These are phyloP conservation scores for Drosophila nannoptera DNA, from an alignment of 1,140 invertebrate genomes.

Conservation along the genomic window DNA sequence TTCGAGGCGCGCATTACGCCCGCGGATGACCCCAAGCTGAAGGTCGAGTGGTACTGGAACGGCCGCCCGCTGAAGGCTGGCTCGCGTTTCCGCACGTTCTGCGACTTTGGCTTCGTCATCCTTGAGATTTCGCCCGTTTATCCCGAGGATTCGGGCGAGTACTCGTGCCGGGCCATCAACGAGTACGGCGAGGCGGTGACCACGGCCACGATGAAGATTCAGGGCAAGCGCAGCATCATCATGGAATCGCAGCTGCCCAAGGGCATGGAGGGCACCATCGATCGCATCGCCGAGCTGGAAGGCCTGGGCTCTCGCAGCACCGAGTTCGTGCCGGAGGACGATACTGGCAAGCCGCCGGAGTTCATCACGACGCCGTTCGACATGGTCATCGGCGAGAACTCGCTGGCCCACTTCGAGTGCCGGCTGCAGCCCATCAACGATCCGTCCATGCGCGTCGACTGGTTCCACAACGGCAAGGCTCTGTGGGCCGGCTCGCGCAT, in stretches of 20 bases:
- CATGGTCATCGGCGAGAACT: slow-evolving; percentile 91
- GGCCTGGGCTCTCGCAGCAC: slow-evolving; percentile 85
- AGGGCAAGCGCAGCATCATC: slow-evolving; percentile 94
- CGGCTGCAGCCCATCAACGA: slow-evolving; percentile 93
- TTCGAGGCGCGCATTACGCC: slow-evolving; percentile 96
- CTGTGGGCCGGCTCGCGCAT: slow-evolving; percentile 91
- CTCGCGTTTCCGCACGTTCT: slow-evolving; percentile 95
- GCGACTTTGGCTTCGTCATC: slow-evolving; percentile 96
- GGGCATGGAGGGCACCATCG: slow-evolving; percentile 95
- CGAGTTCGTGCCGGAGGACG: slow-evolving; percentile 84
- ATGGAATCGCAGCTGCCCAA: slow-evolving; percentile 94
- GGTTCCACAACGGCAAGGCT: slow-evolving; percentile 97
- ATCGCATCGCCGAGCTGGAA: slow-evolving; percentile 95
- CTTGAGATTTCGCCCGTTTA: slow-evolving; percentile 96
- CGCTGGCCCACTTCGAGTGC: slow-evolving; percentile 95
- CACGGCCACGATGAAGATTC: slow-evolving; percentile 93
- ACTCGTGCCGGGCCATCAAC: slow-evolving; percentile 93
- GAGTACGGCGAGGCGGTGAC: slow-evolving; percentile 96
- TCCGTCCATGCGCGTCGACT: slow-evolving; percentile 95
- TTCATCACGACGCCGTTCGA: slow-evolving; percentile 94
- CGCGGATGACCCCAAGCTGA: slow-evolving; percentile 95
- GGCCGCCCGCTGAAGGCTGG: slow-evolving; percentile 93
- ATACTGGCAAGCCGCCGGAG: slow-evolving; percentile 93
- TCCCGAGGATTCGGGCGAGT: slow-evolving; percentile 95
- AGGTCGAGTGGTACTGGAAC: slow-evolving; percentile 98